Evolutionary conservation across 2,797 vertebrate genomes (phyloP).

Genomic region (Hirundo rustica): DNA sequence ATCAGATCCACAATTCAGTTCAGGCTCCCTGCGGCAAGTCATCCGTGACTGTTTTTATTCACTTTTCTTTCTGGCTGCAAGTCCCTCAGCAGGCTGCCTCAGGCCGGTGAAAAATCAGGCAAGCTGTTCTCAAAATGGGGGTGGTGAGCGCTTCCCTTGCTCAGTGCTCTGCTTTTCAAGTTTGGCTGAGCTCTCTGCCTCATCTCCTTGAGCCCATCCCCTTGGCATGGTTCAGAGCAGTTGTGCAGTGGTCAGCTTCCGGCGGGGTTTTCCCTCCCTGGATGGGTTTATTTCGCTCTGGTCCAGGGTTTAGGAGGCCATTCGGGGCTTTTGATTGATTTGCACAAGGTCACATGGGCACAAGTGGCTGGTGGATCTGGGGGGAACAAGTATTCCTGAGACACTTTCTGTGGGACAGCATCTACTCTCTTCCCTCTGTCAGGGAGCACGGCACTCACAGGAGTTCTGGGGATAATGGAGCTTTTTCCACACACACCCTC

Average conservation of each 20-base stretch:
- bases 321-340: not conserved
- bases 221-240: not conserved
- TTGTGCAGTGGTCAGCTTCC: not conserved
- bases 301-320: not conserved
- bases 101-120: not conserved
- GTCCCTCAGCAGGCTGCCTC: not conserved
- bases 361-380: not conserved
- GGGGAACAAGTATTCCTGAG: accelerated
- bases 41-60: not conserved
- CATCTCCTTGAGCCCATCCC: not conserved
- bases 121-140: not conserved
- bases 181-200: not conserved
- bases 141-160: not conserved
- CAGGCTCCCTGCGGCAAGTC: not conserved
- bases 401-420: not conserved
- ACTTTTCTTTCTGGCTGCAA: not conserved
- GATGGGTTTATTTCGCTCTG: not conserved
- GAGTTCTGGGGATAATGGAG: not conserved
- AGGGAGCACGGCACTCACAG: not conserved
- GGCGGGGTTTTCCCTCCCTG: not conserved
- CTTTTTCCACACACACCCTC: not conserved
- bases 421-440: not conserved
- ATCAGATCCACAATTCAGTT: not conserved
- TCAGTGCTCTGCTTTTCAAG: not conserved
- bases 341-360: not conserved